These are phyloP conservation scores for Watsonalla cultraria DNA, from an alignment of 2,888 invertebrate genomes.

Conservation along the genomic window DNA sequence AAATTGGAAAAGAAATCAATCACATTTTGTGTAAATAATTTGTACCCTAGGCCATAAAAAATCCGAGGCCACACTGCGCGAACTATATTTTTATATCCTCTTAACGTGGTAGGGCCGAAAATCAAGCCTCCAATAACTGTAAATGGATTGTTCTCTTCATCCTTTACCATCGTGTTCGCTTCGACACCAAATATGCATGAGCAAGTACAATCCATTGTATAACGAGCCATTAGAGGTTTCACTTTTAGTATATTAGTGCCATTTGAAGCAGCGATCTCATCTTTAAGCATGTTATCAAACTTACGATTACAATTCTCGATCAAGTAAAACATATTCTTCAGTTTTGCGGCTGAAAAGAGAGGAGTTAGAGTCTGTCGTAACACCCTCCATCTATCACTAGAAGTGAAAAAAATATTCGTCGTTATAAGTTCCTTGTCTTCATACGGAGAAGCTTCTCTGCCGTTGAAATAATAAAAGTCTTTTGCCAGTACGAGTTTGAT, in stretches of 20 bases:
- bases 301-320: conserved; percentile 17
- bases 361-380: conserved; percentile 23
- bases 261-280: conserved; percentile 1
- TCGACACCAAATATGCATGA: conserved; percentile 10
- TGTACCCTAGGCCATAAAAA: conserved; percentile 9
- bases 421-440: conserved; percentile 4
- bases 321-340: conserved; percentile 24
- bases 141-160: conserved; percentile 5
- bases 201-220: conserved; percentile 10
- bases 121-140: conserved; percentile 3
- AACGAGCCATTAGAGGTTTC: conserved; percentile 7
- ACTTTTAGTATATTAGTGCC: conserved; percentile 6
- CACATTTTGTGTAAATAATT: conserved; percentile 2
- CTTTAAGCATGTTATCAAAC: conserved; percentile 12
- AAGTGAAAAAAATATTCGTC: conserved; percentile 4
- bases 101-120: not conserved
- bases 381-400: conserved; percentile 18
- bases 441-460: conserved; percentile 16
- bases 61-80: conserved; percentile 9
- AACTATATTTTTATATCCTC: not conserved
- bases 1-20: conserved; percentile 2
- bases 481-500: conserved; percentile 18
- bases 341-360: conserved; percentile 17
- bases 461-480: conserved; percentile 24
- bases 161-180: conserved; percentile 9